A percentile compares a stretch with the other conserved stretches of the same genome.
Conservation (phyloP, 2,797 vertebrate genomes). For the Hyperoplus lanceolatus region DNA sequence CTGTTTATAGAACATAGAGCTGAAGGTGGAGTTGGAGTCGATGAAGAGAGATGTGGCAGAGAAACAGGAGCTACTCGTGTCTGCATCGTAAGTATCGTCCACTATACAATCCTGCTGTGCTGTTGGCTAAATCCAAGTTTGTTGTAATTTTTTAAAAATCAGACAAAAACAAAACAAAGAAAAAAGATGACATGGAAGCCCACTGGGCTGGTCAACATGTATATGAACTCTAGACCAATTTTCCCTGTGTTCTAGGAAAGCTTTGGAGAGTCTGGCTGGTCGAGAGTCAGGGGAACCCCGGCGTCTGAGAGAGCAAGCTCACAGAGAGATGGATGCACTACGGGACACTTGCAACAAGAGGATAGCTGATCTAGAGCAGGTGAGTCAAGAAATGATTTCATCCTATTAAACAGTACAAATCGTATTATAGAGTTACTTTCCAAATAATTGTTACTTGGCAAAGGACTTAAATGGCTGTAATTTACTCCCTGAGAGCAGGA, state of each 20-base stretch:
- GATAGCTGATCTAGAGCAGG: conserved; percentile 89
- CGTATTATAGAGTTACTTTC: not conserved
- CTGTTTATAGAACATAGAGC: conserved; percentile 92
- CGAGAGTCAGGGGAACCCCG: conserved; percentile 89
- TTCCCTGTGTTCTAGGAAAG: conserved; percentile 86
- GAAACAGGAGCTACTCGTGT: conserved; percentile 94
- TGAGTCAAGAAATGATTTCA: conserved; percentile 33
- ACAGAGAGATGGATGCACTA: conserved; percentile 87
- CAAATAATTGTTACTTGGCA: not conserved
- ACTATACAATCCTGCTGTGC: not conserved
- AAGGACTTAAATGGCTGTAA: not conserved
- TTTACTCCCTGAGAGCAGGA: not conserved
- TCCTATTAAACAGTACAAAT: not conserved
- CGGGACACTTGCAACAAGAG: conserved; percentile 83
- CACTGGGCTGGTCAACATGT: not conserved
- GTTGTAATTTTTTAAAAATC: not conserved
- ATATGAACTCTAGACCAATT: not conserved
- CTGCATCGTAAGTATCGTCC: conserved; percentile 92
- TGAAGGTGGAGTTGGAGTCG: conserved; percentile 97
- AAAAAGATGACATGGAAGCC: not conserved
- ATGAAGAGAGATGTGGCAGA: conserved; percentile 94
- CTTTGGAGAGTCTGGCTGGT: conserved; percentile 92
- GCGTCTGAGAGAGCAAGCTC: conserved; percentile 86
- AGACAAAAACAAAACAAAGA: not conserved
- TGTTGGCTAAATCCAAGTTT: conserved; percentile 1